Evolutionary conservation across 2,113 vertebrate species (phyloP).

Genomic region (Polypterus senegalus): DNA sequence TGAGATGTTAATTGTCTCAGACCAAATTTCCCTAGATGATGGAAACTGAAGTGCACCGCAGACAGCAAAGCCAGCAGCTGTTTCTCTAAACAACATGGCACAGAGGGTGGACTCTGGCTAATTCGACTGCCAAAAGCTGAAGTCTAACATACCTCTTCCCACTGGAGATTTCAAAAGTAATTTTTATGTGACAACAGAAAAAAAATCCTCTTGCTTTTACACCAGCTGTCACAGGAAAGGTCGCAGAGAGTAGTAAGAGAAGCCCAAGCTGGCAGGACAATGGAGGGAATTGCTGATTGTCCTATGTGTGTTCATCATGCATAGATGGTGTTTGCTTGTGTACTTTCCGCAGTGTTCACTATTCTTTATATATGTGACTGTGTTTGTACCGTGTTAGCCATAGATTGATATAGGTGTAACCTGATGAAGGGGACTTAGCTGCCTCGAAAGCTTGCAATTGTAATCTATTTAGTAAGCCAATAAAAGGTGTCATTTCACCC

Average conservation of each 20-base stretch:
- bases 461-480: no score
- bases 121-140: conserved; percentile 11
- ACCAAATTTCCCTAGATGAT: conserved; percentile 19
- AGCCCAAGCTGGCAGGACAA: no score
- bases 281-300: no score
- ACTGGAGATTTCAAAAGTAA: conserved; percentile 7
- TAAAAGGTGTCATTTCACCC: no score
- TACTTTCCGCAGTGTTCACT: no score
- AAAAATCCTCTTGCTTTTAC: background rate
- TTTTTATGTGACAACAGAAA: conserved; percentile 9
- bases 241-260: background rate
- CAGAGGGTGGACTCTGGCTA: conserved; percentile 7
- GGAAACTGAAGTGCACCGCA: conserved; percentile 11
- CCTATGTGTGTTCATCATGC: no score
- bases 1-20: conserved; percentile 15
- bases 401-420: no score
- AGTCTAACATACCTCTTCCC: conserved; percentile 9
- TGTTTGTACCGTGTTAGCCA: no score
- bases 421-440: no score
- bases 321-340: no score
- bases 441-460: no score
- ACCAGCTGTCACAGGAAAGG: conserved; percentile 9
- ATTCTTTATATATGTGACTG: no score
- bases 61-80: conserved; percentile 12
- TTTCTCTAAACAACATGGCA: conserved; percentile 9